Conservation (phyloP, 2,797 vertebrate genomes). For the Sebastes cheni region DNA sequence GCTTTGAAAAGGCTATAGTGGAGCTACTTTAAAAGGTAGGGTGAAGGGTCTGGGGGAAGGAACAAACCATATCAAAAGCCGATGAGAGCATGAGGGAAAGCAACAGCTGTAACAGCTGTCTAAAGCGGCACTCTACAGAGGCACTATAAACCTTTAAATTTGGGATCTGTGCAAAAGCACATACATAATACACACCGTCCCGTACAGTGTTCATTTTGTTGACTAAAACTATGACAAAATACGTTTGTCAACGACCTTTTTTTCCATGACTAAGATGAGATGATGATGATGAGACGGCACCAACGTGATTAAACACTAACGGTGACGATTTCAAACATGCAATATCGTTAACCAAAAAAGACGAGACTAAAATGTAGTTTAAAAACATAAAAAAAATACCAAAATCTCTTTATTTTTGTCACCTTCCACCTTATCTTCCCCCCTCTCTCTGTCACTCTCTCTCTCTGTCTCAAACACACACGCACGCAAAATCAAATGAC, state of each 20-base stretch:
- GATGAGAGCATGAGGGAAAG: constrained; percentile 35
- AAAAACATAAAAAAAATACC: accelerated
- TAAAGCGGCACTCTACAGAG: constrained; percentile 13
- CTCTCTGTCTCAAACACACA: too few species aligned
- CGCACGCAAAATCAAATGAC: accelerated
- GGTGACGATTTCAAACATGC: too few species aligned
- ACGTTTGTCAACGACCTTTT: accelerated
- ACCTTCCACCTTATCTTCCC: too few species aligned
- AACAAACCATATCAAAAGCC: constrained; percentile 54
- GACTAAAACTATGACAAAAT: too few species aligned
- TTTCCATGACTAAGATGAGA: too few species aligned
- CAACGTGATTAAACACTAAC: too few species aligned
- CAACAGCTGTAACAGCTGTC: constrained; percentile 64
- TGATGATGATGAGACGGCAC: too few species aligned
- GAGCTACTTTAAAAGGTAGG: constrained; percentile 50
- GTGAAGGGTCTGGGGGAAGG: constrained; percentile 38
- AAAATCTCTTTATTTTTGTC: too few species aligned
- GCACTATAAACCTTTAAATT: constrained; percentile 18
- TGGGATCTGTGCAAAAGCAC: neutral
- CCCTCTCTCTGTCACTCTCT: too few species aligned
- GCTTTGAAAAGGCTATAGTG: constrained; percentile 40
- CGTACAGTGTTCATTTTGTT: too few species aligned
- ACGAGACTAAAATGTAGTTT: too few species aligned
- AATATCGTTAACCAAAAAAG: too few species aligned
- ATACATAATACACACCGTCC: neutral